Evolutionary conservation across 2,888 invertebrate genomes (phyloP).

Genomic region (Sialis fuliginosa): DNA sequence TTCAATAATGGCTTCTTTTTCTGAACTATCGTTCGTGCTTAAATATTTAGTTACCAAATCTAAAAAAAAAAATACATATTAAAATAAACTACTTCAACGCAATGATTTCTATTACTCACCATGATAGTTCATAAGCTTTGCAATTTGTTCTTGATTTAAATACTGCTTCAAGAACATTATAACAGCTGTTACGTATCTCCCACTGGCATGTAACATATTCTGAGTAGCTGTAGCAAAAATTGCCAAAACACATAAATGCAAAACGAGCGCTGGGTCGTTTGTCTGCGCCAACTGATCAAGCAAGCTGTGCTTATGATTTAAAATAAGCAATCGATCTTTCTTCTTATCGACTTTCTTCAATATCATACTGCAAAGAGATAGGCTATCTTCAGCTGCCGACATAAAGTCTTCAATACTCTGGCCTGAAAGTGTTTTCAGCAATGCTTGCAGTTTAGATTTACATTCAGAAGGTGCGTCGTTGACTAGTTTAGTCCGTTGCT

Average conservation of each 20-base stretch:
- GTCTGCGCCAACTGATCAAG: conserved; percentile 58
- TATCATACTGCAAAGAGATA: conserved; percentile 58
- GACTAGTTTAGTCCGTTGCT: conserved; percentile 51
- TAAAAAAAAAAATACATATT: conserved; percentile 20
- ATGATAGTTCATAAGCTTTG: conserved; percentile 52
- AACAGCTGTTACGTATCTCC: conserved; percentile 75
- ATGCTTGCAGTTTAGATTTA: conserved; percentile 40
- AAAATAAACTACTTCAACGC: background rate
- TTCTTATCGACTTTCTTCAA: conserved; percentile 82
- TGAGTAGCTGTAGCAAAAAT: conserved; percentile 69
- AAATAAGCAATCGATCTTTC: conserved; percentile 57
- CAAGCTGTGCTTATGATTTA: conserved; percentile 65
- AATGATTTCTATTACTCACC: conserved; percentile 33
- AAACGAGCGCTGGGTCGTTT: conserved; percentile 56
- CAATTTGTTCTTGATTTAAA: conserved; percentile 45
- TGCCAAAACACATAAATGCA: conserved; percentile 61
- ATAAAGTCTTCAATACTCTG: conserved; percentile 65
- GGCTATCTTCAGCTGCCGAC: conserved; percentile 48
- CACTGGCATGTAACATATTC: conserved; percentile 79
- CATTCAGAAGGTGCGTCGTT: conserved; percentile 51
- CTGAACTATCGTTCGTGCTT: conserved; percentile 26
- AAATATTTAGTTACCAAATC: conserved; percentile 47
- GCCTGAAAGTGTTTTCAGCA: conserved; percentile 51
- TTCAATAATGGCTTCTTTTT: conserved; percentile 29
- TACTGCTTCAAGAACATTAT: conserved; percentile 52